Evolutionary conservation across 2,797 vertebrate species (phyloP).

Genomic region (Oryzias sinensis): DNA sequence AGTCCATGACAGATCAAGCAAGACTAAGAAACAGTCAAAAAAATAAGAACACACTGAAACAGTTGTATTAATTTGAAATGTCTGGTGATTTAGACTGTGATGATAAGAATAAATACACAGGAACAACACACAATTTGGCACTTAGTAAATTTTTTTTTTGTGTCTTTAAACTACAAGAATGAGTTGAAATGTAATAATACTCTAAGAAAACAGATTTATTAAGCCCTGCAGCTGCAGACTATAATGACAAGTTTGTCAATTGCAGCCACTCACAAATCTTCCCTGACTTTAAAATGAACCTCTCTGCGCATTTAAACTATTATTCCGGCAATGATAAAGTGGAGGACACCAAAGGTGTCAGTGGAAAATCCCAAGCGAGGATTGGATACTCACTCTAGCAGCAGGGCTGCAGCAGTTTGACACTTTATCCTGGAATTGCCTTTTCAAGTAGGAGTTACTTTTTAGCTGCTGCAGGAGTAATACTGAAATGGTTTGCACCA

Average conservation of each 20-base stretch:
- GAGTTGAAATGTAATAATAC: too few species aligned
- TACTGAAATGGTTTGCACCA: slow-evolving; percentile 20
- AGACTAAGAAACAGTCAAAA: neutral
- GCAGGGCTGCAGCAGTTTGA: neutral
- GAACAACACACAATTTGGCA: too few species aligned
- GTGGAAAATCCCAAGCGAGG: slow-evolving; percentile 2
- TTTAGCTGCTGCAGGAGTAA: slow-evolving; percentile 4
- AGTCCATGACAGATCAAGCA: too few species aligned
- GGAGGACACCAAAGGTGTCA: slow-evolving; percentile 4
- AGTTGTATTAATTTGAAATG: too few species aligned
- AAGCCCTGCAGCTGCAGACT: slow-evolving; percentile 26
- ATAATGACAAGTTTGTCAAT: slow-evolving; percentile 37
- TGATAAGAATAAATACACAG: too few species aligned
- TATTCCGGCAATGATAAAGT: slow-evolving; percentile 16
- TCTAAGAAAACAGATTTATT: neutral
- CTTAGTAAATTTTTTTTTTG: too few species aligned
- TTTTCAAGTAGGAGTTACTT: too few species aligned
- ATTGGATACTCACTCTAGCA: neutral
- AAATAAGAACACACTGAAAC: neutral
- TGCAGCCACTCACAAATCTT: slow-evolving; percentile 20
- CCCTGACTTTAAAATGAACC: neutral
- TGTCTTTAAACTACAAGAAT: too few species aligned
- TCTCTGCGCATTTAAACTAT: slow-evolving; percentile 1
- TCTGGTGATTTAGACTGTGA: too few species aligned
- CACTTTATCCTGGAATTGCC: slow-evolving; percentile 11